phyloP scores from a whole-genome alignment of 1,140 invertebrate genomes.

The Hyles vespertilio region DNA sequence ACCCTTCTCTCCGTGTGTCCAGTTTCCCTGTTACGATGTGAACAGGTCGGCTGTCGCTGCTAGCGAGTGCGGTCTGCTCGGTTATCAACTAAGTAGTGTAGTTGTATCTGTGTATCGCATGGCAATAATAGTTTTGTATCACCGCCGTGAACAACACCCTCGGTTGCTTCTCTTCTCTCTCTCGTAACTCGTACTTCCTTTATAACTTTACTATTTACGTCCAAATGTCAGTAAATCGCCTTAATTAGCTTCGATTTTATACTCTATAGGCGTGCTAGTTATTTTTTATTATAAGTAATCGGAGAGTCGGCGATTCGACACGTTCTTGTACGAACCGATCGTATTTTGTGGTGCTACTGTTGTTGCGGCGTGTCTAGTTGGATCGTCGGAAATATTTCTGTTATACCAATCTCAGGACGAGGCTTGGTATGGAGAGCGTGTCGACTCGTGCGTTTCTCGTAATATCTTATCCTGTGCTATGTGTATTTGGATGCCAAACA shows the following conservation, averaged over 20 bases:
- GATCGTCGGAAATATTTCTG: slow-evolving; percentile 9
- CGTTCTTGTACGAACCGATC: slow-evolving; percentile 7
- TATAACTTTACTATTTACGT: slow-evolving; percentile 11
- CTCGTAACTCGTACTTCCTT: slow-evolving; percentile 1
- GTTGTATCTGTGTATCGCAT: slow-evolving; percentile 40
- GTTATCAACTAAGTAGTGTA: slow-evolving; percentile 30
- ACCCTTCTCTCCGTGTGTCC: too few species aligned
- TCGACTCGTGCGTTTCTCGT: not conserved
- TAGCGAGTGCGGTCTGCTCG: slow-evolving; percentile 18
- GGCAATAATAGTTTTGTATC: slow-evolving; percentile 36
- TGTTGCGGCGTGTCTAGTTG: slow-evolving; percentile 27
- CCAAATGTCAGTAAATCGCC: slow-evolving; percentile 17
- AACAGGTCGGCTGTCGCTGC: not conserved
- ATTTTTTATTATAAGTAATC: slow-evolving; percentile 1
- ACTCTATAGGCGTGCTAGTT: slow-evolving; percentile 3
- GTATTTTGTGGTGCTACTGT: slow-evolving; percentile 32
- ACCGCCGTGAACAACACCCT: not conserved
- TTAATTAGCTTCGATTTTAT: slow-evolving; percentile 29
- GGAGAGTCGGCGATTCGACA: not conserved
- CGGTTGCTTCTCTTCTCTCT: not conserved
- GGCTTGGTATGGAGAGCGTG: not conserved
- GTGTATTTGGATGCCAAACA: slow-evolving; percentile 34
- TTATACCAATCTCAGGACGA: not conserved
- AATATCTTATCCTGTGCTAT: slow-evolving; percentile 11
- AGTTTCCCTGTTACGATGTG: not conserved